These are phyloP conservation scores for Actenoides hombroni DNA, from an alignment of 2,113 vertebrate species.

Conservation along the genomic window DNA sequence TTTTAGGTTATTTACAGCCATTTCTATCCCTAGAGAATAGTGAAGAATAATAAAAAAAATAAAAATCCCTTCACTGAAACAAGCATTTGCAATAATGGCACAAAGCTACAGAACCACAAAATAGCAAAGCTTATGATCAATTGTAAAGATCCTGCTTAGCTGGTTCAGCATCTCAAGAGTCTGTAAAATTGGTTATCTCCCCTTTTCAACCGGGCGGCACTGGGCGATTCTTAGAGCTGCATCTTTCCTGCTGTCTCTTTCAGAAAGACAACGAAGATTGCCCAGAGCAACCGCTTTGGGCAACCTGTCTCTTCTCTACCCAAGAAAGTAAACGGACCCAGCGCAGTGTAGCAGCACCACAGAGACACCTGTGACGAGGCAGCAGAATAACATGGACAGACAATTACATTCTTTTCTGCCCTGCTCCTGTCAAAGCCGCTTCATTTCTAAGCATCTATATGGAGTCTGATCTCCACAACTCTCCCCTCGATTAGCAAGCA, in stretches of 20 bases:
- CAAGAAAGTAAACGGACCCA: not conserved
- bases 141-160: not conserved
- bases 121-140: not conserved
- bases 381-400: not conserved
- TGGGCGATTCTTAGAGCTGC: not conserved
- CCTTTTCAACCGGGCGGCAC: not conserved
- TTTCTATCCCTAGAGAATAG: not conserved
- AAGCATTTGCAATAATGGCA: not conserved
- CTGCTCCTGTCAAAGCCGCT: not conserved
- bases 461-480: not conserved
- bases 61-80: not conserved
- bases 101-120: not conserved
- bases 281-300: not conserved
- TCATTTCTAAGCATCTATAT: not conserved
- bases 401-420: not conserved
- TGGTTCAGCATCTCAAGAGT: not conserved
- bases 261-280: not conserved
- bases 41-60: not conserved
- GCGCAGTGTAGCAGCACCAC: not conserved
- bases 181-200: not conserved
- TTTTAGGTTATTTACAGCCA: not conserved
- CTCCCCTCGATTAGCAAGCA: not conserved
- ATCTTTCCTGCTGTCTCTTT: not conserved
- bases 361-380: not conserved
- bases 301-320: not conserved